Conservation (phyloP, 2,797 vertebrate genomes). For the Galaxias olidus region DNA sequence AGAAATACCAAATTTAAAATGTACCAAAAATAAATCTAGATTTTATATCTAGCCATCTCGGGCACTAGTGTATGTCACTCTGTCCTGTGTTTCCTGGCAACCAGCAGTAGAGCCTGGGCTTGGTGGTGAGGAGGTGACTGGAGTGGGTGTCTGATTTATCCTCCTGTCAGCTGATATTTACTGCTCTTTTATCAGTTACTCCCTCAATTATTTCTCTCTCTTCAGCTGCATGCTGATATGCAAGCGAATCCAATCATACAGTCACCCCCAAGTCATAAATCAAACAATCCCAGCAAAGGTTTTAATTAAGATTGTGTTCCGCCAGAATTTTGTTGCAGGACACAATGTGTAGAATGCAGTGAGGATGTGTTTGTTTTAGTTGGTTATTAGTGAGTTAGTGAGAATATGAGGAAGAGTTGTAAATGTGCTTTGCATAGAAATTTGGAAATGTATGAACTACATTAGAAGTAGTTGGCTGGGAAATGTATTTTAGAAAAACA, state of each 20-base stretch:
- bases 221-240: slow-evolving; percentile 34
- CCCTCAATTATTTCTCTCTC: slow-evolving; percentile 38
- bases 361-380: slow-evolving; percentile 25
- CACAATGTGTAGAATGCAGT: not conserved
- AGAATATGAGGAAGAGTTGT: not conserved
- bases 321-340: not conserved
- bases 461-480: slow-evolving; percentile 47
- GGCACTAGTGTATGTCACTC: not conserved
- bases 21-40: too few relatives aligned
- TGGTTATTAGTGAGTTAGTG: slow-evolving; percentile 16
- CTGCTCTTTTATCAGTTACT: slow-evolving; percentile 47
- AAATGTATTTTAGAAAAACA: slow-evolving; percentile 57
- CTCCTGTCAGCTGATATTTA: slow-evolving; percentile 58
- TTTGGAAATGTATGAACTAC: slow-evolving; percentile 17
- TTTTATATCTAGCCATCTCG: too few relatives aligned
- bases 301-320: slow-evolving; percentile 30
- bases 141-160: slow-evolving; percentile 62
- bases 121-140: slow-evolving; percentile 37
- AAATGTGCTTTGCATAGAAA: slow-evolving; percentile 19
- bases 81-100: slow-evolving; percentile 15
- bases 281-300: slow-evolving; percentile 20
- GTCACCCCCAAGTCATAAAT: slow-evolving; percentile 15
- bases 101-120: not conserved
- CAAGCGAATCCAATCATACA: slow-evolving; percentile 12
- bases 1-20: too few relatives aligned